These are phyloP conservation scores for Plodia interpunctella DNA, from an alignment of 1,140 invertebrate genomes.

Conservation along the genomic window DNA sequence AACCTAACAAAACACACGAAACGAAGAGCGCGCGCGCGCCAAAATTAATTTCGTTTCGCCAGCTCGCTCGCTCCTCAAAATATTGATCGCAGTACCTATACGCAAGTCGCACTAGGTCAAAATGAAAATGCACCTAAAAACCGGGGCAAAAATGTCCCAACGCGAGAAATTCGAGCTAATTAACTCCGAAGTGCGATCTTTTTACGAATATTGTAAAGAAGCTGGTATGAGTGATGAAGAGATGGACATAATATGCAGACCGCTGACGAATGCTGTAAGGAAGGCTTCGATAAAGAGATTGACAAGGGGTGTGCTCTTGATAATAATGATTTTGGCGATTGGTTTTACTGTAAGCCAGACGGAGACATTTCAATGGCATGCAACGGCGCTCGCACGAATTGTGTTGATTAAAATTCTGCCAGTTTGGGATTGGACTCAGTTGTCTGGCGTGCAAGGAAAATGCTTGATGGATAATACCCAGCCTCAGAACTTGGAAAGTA, in stretches of 20 bases:
- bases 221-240: slow-evolving; percentile 82
- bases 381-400: slow-evolving; percentile 80
- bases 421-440: slow-evolving; percentile 88
- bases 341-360: slow-evolving; percentile 72
- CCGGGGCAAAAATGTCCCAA: slow-evolving; percentile 62
- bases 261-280: slow-evolving; percentile 79
- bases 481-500: slow-evolving; percentile 45
- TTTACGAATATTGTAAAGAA: slow-evolving; percentile 82
- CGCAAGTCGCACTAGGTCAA: slow-evolving; percentile 36
- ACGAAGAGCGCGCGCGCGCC: slow-evolving; percentile 57
- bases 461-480: slow-evolving; percentile 82
- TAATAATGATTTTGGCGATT: slow-evolving; percentile 57
- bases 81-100: slow-evolving; percentile 53
- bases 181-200: slow-evolving; percentile 78
- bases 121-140: slow-evolving; percentile 60
- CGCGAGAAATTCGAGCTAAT: slow-evolving; percentile 74
- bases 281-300: slow-evolving; percentile 78
- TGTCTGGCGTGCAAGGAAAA: slow-evolving; percentile 81
- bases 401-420: slow-evolving; percentile 83
- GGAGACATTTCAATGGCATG: slow-evolving; percentile 77
- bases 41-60: slow-evolving; percentile 48
- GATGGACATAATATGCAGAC: slow-evolving; percentile 82
- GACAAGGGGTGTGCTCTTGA: slow-evolving; percentile 54
- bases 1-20: slow-evolving; percentile 25
- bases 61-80: slow-evolving; percentile 27